phyloP scores from a whole-genome alignment of 1,140 invertebrate species.

The Venustaconcha ellipsiformis region DNA sequence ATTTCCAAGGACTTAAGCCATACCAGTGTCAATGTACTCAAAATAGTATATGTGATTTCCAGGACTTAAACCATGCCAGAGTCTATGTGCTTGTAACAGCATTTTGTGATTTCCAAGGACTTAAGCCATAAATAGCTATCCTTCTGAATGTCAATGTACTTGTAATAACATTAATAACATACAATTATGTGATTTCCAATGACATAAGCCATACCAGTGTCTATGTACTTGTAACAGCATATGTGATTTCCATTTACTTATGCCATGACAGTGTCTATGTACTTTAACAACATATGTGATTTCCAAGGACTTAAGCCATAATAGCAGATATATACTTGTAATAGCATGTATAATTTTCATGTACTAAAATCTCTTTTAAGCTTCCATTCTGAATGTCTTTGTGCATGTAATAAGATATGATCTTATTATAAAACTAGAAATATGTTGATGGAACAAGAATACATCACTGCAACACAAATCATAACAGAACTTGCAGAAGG shows the following conservation, averaged over 20 bases:
- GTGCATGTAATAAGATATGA: conserved; percentile 14
- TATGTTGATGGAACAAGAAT: no score
- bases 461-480: no score
- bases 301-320: neutral
- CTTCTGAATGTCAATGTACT: no score
- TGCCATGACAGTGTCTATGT: no score
- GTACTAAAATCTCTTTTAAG: conserved; percentile 58
- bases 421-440: no score
- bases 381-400: conserved; percentile 62
- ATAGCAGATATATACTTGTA: no score
- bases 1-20: neutral
- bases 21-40: conserved; percentile 51
- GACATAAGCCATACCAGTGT: conserved; percentile 38
- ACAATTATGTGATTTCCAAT: conserved; percentile 48
- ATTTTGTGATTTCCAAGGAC: neutral
- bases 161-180: neutral
- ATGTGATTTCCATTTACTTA: neutral
- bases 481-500: no score
- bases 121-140: no score
- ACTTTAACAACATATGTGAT: neutral
- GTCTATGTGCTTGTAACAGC: no score
- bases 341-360: conserved; percentile 48
- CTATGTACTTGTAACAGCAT: neutral
- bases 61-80: conserved; percentile 1
- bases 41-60: neutral